Percentiles rank a stretch among this genome's conserved stretches.
Evolutionary conservation across 1,140 invertebrate genomes (phyloP).

Genomic region (Neodiprion virginianus): DNA sequence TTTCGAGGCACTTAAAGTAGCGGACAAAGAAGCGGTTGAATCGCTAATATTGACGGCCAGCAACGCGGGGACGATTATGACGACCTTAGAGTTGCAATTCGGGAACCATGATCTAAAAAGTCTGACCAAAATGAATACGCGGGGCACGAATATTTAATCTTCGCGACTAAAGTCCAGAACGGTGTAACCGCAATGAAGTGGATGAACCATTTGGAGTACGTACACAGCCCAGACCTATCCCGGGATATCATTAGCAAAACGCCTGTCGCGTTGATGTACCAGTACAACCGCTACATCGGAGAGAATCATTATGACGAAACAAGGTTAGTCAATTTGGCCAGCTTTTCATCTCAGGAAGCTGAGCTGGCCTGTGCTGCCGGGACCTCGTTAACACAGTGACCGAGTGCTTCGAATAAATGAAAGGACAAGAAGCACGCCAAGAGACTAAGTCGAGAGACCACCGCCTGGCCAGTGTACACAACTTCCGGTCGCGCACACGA

Average conservation of each 20-base stretch:
- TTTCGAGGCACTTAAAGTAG: not conserved
- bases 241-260: not conserved
- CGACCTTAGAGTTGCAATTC: slow-evolving; percentile 19
- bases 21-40: slow-evolving; percentile 18
- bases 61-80: slow-evolving; percentile 8
- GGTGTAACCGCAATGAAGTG: slow-evolving; percentile 7
- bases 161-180: slow-evolving; percentile 9
- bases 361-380: not conserved
- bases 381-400: slow-evolving; percentile 7
- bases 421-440: too few species aligned
- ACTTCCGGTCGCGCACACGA: too few species aligned
- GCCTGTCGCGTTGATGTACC: not conserved
- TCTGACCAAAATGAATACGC: not conserved
- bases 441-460: too few species aligned
- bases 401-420: not conserved
- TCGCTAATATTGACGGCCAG: slow-evolving; percentile 22
- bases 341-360: not conserved
- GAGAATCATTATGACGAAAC: not conserved
- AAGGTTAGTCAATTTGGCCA: slow-evolving; percentile 7
- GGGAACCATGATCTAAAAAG: slow-evolving; percentile 18
- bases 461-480: too few species aligned
- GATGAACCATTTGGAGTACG: not conserved
- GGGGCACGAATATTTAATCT: not conserved
- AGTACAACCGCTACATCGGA: slow-evolving; percentile 8
- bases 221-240: slow-evolving; percentile 5